Percentiles rank a stretch among this genome's conserved stretches.
Conservation (phyloP, 2,113 vertebrate genomes). For the Urocolius indicus region DNA sequence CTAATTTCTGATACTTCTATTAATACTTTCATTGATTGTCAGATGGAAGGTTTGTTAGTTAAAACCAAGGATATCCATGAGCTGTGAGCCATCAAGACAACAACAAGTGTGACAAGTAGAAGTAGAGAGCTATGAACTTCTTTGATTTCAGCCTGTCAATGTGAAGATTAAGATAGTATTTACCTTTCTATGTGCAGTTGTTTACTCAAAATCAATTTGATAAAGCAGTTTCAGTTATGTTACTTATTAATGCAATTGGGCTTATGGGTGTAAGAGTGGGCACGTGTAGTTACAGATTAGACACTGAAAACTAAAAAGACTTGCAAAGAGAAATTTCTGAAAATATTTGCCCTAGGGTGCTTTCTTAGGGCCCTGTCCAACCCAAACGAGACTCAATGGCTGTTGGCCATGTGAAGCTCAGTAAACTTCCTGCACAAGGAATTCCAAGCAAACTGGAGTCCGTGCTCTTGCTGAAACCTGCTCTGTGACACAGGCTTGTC, state of each 20-base stretch:
- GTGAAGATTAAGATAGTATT: neutral
- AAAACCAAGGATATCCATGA: neutral
- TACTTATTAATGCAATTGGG: neutral
- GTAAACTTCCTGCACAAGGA: neutral
- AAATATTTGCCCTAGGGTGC: neutral
- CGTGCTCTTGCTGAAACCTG: neutral
- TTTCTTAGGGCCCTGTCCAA: conserved; percentile 47
- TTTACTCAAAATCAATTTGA: neutral
- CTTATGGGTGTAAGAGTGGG: rapidly evolving
- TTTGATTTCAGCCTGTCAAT: neutral
- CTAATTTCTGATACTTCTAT: neutral
- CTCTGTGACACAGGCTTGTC: neutral
- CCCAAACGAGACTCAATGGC: neutral
- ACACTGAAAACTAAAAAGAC: neutral
- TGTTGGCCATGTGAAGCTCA: neutral
- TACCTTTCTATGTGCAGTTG: neutral
- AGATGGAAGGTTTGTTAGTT: neutral
- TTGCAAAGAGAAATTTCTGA: neutral
- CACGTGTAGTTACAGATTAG: neutral
- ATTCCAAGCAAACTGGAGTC: neutral
- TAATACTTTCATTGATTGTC: neutral
- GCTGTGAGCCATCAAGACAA: neutral
- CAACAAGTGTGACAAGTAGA: neutral
- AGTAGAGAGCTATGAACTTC: rapidly evolving
- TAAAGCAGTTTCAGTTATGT: neutral